Evolutionary conservation across 2,888 invertebrate species (phyloP).

Genomic region (Mongoloraphidia duomilia): DNA sequence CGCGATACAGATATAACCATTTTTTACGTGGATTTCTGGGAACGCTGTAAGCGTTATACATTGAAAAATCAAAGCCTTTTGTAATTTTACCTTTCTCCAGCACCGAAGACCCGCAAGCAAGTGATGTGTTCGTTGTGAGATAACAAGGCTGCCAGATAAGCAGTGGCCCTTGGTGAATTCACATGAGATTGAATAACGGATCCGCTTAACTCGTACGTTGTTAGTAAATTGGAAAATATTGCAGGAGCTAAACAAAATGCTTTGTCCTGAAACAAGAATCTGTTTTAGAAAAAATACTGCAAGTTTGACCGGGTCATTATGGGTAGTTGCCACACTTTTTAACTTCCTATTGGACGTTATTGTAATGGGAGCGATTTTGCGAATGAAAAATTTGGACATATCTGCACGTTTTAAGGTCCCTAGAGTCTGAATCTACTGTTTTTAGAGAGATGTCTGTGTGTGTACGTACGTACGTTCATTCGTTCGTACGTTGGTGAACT

Average conservation of each 20-base stretch:
- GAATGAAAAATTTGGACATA: no score
- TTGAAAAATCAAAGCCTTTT: not conserved
- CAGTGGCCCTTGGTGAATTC: conserved; percentile 63
- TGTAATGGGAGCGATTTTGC: no score
- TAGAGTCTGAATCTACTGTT: no score
- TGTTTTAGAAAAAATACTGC: not conserved
- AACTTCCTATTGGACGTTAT: no score
- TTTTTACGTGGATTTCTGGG: no score
- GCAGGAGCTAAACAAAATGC: conserved; percentile 71
- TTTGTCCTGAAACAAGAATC: conserved; percentile 42
- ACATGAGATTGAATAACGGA: conserved; percentile 68
- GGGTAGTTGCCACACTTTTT: not conserved
- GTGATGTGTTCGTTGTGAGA: conserved; percentile 42
- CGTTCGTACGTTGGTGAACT: no score
- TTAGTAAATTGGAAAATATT: conserved; percentile 53
- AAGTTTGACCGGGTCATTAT: not conserved
- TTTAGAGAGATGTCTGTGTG: no score
- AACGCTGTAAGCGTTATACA: no score
- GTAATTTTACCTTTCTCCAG: conserved; percentile 29
- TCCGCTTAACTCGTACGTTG: conserved; percentile 48
- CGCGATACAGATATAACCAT: no score
- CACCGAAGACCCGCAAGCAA: conserved; percentile 44
- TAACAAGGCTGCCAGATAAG: conserved; percentile 56
- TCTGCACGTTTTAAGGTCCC: no score
- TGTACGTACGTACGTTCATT: no score